Evolutionary conservation across 2,113 vertebrate species (phyloP), one percentile per base, ranked within the genome.

Genomic region (Periophthalmodon schlosseri): DNA sequence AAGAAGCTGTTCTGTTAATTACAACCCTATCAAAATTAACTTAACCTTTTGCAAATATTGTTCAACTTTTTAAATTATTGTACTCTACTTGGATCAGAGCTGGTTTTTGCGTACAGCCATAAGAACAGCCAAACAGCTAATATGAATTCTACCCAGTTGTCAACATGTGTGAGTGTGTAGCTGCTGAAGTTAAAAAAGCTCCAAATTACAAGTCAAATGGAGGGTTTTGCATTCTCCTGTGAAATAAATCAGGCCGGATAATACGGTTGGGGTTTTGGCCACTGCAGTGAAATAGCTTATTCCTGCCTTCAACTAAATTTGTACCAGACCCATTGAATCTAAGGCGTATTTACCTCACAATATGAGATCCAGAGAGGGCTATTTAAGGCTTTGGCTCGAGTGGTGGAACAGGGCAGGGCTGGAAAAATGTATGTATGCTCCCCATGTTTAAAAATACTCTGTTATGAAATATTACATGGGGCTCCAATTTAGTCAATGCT

Each of bases 311-410:
- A 60, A 78, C 79, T 78, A 91, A 90, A 91, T 86, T 69, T 89
- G 78, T 84, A 72, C 58, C 86, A 89, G 87, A 75, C 83, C 70
- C 66, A 67, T 82, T 75, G 83, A 78, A 68, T 49, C 39, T 90
- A 72, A 74, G 82, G 75, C 84, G 78, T 86, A 88, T 91, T 90
- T 90, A 87, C 81, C 70, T 77, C 86, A 68, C 75, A 83, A 86
- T 58, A 69, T 78, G 80, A 68, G 70, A 49, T 66, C 20, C 8
- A 33, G 16, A 56, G 23, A 74, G 69, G 21, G 16, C 5, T 71
- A 60, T 85, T 79, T 80, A 56, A 77, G 54, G 64, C 70, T 77
- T 66, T 73, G 83, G 74, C 86, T 75, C 1, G 20, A 46, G 46
- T 74, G 61, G 60, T 77, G 77, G 69, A 74, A 84, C 44, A 80